Base-by-base conservation (phyloP, 2,797 vertebrate genomes). In the Masticophis lateralis region DNA sequence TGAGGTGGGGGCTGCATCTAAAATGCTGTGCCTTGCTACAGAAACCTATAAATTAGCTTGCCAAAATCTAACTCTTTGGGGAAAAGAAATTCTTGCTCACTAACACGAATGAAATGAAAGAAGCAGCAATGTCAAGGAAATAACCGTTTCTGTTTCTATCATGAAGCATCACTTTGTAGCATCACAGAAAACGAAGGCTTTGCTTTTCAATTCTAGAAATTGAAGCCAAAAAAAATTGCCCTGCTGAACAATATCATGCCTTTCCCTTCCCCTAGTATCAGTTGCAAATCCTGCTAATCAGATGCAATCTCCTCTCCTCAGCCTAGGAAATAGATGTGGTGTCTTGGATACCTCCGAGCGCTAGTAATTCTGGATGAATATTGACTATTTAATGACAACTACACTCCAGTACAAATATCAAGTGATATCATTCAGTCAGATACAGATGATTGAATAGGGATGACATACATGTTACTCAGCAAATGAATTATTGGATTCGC, bases 401-500 rank as follows among this genome's bases (percentile, higher is more conserved):
- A 2, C 61, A 12, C 94, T 94, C 51, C 0, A 88, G 91, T 90
- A 95, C 96, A 90, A 94, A 96, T 93, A 93, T 57, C 94, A 63
- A 9, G 10, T 2, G 0, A 25, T 20, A 92, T 25, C n/a, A 16
- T 0, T 3, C 4, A 51, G 93, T 88, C 66, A 60, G 2, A 4
- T 93, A 92, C 93, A 88, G 92, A 32, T 88, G 86, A 95, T 89
- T 6, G 0, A 86, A 83, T 93, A 88, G 90, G 91, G 92, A 93
- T 0, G 0, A 95, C 61, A 6, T 0, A 7, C 90, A 60, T 0
- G 87, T 6, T 7, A 86, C 61, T 57, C 95, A 86, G 95, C 94
- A 91, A 94, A 96, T 95, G 95, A 96, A 94, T 95, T 57, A 93
- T 95, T 96, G 94, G 95, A 96, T 97, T 96, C 92, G 86, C 63